These are phyloP conservation scores for Pipistrellus nathusii DNA, from an alignment of 2,797 vertebrate species.

Conservation along the genomic window DNA sequence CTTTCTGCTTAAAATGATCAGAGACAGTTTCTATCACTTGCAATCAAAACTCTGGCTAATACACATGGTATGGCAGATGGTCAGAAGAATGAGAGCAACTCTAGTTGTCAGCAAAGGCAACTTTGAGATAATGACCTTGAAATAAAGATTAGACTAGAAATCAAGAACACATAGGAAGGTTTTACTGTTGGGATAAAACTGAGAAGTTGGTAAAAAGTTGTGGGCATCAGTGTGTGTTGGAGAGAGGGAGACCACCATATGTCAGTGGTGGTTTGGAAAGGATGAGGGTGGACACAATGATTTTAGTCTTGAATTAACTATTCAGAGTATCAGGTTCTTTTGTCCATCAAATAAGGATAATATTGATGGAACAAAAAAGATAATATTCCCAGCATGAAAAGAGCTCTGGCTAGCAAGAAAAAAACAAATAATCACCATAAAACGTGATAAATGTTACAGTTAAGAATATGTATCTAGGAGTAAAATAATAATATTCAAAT, in stretches of 20 bases:
- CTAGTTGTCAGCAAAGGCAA: background rate
- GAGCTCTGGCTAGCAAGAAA: background rate
- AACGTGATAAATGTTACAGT: background rate
- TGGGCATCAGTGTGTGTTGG: no score
- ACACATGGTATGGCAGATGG: background rate
- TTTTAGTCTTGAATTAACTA: background rate
- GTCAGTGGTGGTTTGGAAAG: background rate
- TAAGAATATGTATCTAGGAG: background rate
- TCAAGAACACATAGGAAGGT: background rate
- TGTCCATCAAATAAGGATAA: background rate
- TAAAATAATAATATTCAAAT: conserved; percentile 21
- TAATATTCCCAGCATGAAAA: background rate
- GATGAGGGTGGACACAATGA: background rate
- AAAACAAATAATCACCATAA: background rate
- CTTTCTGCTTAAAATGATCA: conserved; percentile 46
- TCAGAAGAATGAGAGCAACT: background rate
- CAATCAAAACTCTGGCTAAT: conserved; percentile 12
- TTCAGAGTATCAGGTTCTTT: background rate
- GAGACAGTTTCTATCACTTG: background rate
- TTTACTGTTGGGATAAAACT: background rate
- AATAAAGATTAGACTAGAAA: background rate
- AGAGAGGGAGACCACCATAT: background rate
- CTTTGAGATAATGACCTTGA: conserved; percentile 18
- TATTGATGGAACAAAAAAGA: background rate
- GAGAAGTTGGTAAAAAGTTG: background rate